These are phyloP conservation scores for Trachelipus rathkii DNA, from an alignment of 1,140 invertebrate genomes.

Conservation along the genomic window DNA sequence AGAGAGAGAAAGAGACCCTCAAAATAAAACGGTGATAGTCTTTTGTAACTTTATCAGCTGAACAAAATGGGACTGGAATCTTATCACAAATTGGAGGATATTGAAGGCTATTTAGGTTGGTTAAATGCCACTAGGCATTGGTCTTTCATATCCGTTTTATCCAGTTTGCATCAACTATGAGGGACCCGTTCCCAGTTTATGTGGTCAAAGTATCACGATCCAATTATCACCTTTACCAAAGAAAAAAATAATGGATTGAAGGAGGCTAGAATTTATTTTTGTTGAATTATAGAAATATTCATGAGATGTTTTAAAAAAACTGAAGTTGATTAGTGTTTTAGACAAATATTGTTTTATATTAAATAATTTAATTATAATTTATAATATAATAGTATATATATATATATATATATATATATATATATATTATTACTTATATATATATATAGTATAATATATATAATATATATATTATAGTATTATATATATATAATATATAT, in stretches of 20 bases:
- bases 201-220: slow-evolving; percentile 35
- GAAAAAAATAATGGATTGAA: slow-evolving; percentile 44
- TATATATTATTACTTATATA: no score
- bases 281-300: no score
- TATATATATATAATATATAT: no score
- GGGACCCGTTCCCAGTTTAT: slow-evolving; percentile 28
- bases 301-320: no score
- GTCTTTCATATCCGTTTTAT: slow-evolving; percentile 27
- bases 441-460: no score
- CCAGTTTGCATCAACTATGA: slow-evolving; percentile 25
- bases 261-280: slow-evolving; percentile 50
- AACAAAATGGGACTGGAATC: slow-evolving; percentile 37
- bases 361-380: no score
- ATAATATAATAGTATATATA: no score
- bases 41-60: not conserved
- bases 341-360: no score
- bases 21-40: not conserved
- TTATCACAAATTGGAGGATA: slow-evolving; percentile 38
- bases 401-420: no score
- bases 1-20: no score
- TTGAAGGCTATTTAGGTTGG: slow-evolving; percentile 35
- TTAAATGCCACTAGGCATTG: slow-evolving; percentile 29
- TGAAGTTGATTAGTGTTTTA: no score
- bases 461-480: no score
- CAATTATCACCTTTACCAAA: slow-evolving; percentile 25